Conservation (phyloP, 2,113 vertebrate species). For the Chinchilla lanigera region DNA sequence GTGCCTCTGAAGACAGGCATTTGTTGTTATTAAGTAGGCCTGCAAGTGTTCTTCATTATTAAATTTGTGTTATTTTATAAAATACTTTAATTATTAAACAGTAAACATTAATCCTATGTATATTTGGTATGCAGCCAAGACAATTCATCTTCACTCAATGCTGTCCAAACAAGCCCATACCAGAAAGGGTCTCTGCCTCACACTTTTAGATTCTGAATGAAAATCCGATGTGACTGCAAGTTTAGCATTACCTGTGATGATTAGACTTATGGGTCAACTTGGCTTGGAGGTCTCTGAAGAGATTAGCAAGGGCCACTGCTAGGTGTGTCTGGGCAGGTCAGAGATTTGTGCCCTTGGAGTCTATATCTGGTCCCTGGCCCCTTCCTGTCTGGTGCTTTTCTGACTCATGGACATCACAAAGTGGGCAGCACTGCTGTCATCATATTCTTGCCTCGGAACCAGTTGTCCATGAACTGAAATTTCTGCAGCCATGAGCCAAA, state of each 20-base stretch:
- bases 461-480: neutral
- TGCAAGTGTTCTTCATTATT: neutral
- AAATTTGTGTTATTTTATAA: neutral
- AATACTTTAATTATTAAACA: neutral
- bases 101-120: neutral
- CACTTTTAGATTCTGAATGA: neutral
- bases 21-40: neutral
- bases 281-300: neutral
- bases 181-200: neutral
- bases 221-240: neutral
- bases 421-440: neutral
- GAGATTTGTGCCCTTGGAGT: neutral
- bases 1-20: neutral
- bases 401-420: neutral
- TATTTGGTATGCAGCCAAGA: neutral
- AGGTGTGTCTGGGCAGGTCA: neutral
- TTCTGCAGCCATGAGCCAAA: neutral
- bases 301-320: neutral
- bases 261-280: neutral
- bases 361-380: neutral
- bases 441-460: too few species aligned
- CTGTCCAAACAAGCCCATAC: neutral
- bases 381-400: neutral
- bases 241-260: neutral
- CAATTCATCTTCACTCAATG: neutral